Base-by-base conservation (phyloP, 1,140 invertebrate species). In the Hypsibius dujardini region DNA sequence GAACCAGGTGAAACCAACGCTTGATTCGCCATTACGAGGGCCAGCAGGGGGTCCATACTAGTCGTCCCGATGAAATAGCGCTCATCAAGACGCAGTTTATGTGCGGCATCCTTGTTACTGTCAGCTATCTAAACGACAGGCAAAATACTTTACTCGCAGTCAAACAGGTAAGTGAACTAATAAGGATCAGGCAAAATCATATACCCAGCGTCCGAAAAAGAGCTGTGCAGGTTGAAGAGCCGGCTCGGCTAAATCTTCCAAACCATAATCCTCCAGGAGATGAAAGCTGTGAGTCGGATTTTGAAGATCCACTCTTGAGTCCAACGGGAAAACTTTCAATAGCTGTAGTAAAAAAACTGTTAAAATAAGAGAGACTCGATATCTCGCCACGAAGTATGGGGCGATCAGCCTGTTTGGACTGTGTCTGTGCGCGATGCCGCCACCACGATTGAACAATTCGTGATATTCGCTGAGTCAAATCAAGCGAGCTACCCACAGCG, bases 51-150 rank as follows among this genome's bases (percentile, higher is more conserved):
- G 80, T 97, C 93, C 94, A 98, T 97, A 76, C 88, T 92, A 0
- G 94, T 98, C 77, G 95, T 97, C 2, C 92, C 92, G 77, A 97
- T 95, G 78, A 95, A 97, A 81, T 90, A 90, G 42, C 93, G 83
- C 46, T 85, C 87, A 80, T 94, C 94, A 46, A 95, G 77, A 1
- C 90, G 91, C 69, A 91, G 84, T 72, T 86, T 83, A 73, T 85
- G 81, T 47, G 94, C 88, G 45, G 88, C 79, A 73, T 88, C 84
- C 72, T 92, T 82, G 78, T 91, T 86, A 1, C 92, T 90, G 80
- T 88, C 85, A 47, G 84, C 83, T 77, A 91, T 79, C 90, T 81
- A 71, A n/a, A n/a, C n/a, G n/a, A n/a, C n/a, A n/a, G 7, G 7
- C n/a, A n/a, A n/a, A n/a, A 72, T 59, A 1, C 50, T 72, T 72